Base-by-base conservation (phyloP, 2,888 invertebrate species). In the Lumbricus terrestris region DNA sequence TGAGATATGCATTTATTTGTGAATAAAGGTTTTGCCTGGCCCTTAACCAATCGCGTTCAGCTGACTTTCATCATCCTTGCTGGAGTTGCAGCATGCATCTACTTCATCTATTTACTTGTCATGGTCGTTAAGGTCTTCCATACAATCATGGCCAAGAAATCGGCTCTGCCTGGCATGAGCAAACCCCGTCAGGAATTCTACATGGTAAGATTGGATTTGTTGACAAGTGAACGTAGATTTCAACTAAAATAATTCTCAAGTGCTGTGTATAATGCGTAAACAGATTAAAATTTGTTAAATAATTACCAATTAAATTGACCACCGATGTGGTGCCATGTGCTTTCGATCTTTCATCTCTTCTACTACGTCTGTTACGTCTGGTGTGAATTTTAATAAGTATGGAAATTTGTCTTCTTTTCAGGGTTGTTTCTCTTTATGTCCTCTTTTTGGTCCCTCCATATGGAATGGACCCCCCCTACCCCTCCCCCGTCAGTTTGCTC, bases 61-160 rank as follows among this genome's bases (percentile, higher is more conserved):
- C 95, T 97, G 90, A 96, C 97, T 0, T 97, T 98, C 93, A 97
- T 98, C 88, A 97, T 98, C 92, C 95, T 99, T 90, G 99, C 99
- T 88, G 98, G 97, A 11, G 96, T 98, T 92, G 98, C 98, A 20
- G 98, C 98, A 42, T 97, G 97, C 89, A 96, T 97, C 40, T 99
- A 99, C 95, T 98, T 99, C 94, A 94, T 98, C 38, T 99, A 99
- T 94, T 96, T 99, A 69, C 97, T 97, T 93, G 98, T 97, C 95
- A 97, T 99, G 97, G 97, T 99, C 89, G 98, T 98, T 94, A 92
- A 93, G 88, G 96, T 95, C 96, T 95, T 96, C 94, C 93, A 96
- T 92, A 99, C 98, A 94, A 99, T 99, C 93, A 97, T 97, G 90
- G 96, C 97, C 35, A 99, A 94, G 92, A 93, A 92, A 88, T 91